These are phyloP conservation scores for Drosophila pseudotakahashii DNA, from an alignment of 2,888 invertebrate species.

Conservation along the genomic window DNA sequence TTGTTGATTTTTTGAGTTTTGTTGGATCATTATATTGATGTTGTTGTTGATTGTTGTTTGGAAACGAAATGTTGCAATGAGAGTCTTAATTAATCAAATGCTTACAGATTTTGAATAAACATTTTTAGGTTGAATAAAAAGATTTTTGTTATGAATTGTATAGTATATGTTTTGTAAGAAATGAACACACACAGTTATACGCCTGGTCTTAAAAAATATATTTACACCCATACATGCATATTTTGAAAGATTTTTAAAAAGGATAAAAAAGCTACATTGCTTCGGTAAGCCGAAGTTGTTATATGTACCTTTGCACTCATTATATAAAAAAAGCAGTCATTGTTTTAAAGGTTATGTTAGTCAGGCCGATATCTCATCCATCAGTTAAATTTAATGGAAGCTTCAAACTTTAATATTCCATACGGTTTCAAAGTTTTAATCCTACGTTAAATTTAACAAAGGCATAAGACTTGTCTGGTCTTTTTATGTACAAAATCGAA, in stretches of 20 bases:
- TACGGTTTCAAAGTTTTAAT: no score
- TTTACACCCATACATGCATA: slow-evolving; percentile 38
- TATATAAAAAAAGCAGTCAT: neutral
- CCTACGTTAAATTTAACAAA: no score
- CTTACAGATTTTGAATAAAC: slow-evolving; percentile 55
- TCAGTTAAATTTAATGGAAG: no score
- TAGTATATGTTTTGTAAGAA: slow-evolving; percentile 46
- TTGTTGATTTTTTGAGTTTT: slow-evolving; percentile 45
- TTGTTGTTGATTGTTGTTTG: slow-evolving; percentile 55
- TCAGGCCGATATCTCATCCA: no score
- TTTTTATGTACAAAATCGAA: neutral
- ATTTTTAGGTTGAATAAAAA: slow-evolving; percentile 62
- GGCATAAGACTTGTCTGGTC: neutral
- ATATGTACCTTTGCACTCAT: slow-evolving; percentile 1
- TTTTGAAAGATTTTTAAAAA: slow-evolving; percentile 12
- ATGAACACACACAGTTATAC: slow-evolving; percentile 39
- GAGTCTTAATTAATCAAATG: slow-evolving; percentile 76
- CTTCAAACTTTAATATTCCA: no score
- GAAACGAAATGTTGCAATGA: slow-evolving; percentile 78
- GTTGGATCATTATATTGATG: slow-evolving; percentile 55
- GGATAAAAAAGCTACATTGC: slow-evolving; percentile 5
- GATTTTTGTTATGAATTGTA: slow-evolving; percentile 61
- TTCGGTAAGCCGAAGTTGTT: slow-evolving; percentile 9
- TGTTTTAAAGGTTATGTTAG: no score
- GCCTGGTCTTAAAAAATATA: slow-evolving; percentile 23